Base-by-base conservation (phyloP, 2,888 invertebrate species). In the Scaptodrosophila latifasciaeformis region DNA sequence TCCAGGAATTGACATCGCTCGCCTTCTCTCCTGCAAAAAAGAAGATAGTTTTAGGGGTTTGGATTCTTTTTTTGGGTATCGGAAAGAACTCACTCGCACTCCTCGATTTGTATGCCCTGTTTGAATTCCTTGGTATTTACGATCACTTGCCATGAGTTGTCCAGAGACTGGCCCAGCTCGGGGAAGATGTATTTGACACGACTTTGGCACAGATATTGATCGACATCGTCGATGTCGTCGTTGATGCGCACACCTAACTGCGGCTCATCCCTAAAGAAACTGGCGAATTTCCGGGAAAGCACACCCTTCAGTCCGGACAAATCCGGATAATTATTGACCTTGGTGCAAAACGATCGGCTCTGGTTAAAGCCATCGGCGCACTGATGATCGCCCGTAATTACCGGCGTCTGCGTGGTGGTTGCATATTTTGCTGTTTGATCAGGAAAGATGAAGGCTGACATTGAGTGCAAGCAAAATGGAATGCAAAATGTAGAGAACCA, bases 81-180 rank as follows among this genome's bases (percentile, higher is more conserved):
- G 12, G 4, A 12, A 13, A 3, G 5, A 27, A 89, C 91, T 90
- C 86, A 93, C 93, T 84, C 60, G 88, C 95, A 95, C 58, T 89
- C 88, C 85, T 95, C 94, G 0, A 93, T 89, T 39, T 90, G 88
- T 39, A 94, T 90, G 13, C 91, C 92, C 84, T 95, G 95, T 10
- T 90, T 87, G 42, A 90, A 90, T 1, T 89, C 85, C 0, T 89
- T 89, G 15, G 89, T 93, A 81, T 95, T 94, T 1, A 94, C 87
- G 17, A 95, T 90, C 47, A 88, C 89, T 67, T 90, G 88, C 92
- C 92, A 93, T 58, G 90, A 87, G 9, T 89, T 89, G n/a, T 90
- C 86, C 59, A 88, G 87, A 47, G 89, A 91, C 53, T 87, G 83
- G 0, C 90, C 92, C 0, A 88, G 86, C 82, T 90, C 87, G 0